Evolutionary conservation across 2,888 invertebrate species (phyloP).

Genomic region (Pachycephus smyrnensis): DNA sequence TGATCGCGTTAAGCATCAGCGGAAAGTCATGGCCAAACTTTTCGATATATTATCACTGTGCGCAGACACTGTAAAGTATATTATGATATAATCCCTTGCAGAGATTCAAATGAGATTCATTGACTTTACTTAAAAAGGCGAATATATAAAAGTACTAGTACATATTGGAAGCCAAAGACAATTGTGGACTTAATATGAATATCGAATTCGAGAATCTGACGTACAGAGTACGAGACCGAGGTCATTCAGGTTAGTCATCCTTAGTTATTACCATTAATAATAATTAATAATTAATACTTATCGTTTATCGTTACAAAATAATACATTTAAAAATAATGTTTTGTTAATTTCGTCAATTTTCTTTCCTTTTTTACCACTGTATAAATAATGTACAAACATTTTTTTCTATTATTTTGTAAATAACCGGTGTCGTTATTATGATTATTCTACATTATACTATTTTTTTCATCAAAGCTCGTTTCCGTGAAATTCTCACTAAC

Average conservation of each 20-base stretch:
- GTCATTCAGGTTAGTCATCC: conserved; percentile 62
- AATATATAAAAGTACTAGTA: neutral
- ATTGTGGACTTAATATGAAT: conserved; percentile 68
- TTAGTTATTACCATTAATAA: neutral
- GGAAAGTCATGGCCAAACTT: neutral
- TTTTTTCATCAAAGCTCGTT: conserved; percentile 65
- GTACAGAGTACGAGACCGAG: conserved; percentile 65
- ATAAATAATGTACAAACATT: too few species aligned
- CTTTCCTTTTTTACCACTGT: too few species aligned
- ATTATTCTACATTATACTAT: neutral
- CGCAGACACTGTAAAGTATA: neutral
- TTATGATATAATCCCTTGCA: neutral
- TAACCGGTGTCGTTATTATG: neutral
- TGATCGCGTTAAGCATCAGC: neutral
- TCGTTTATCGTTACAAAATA: neutral
- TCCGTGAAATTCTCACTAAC: conserved; percentile 71
- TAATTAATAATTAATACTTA: neutral
- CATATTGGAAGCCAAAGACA: conserved; percentile 47
- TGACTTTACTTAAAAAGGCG: neutral
- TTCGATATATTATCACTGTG: neutral
- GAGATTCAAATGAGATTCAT: neutral
- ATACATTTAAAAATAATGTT: neutral
- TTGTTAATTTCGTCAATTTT: neutral
- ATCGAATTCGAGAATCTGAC: conserved; percentile 70
- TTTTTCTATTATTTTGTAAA: neutral